A percentile compares a stretch with the other conserved stretches of the same genome.
These are phyloP conservation scores for Halocaridina rubra DNA, from an alignment of 2,888 invertebrate species.

Conservation along the genomic window DNA sequence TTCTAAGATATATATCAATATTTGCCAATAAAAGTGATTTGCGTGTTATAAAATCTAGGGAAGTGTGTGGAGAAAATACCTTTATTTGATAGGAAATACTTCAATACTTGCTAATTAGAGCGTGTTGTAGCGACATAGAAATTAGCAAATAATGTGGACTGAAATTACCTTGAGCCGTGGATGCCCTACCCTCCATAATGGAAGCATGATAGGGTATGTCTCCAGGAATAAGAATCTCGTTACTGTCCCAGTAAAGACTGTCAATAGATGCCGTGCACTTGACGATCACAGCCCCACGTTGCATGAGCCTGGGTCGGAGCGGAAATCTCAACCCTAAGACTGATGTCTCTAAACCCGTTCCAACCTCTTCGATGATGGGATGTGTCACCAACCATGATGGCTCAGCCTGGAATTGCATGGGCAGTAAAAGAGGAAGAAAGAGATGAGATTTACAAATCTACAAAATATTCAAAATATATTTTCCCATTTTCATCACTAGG, in stretches of 20 bases:
- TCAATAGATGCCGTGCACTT: conserved; percentile 36
- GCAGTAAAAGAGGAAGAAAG: too few relatives aligned
- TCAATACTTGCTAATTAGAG: too few relatives aligned
- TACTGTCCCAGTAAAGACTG: conserved; percentile 46
- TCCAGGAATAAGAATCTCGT: conserved; percentile 14
- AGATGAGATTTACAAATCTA: too few relatives aligned
- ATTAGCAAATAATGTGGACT: not conserved
- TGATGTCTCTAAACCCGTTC: conserved; percentile 1
- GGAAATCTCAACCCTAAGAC: conserved; percentile 16
- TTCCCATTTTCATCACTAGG: too few relatives aligned
- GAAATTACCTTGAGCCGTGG: conserved; percentile 17
- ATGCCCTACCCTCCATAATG: conserved; percentile 51
- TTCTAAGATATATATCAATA: not conserved
- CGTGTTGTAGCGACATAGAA: too few relatives aligned
- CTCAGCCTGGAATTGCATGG: conserved; percentile 12
- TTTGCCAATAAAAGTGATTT: not conserved
- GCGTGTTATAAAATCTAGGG: not conserved
- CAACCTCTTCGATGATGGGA: not conserved
- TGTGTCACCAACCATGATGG: not conserved
- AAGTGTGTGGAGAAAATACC: too few relatives aligned
- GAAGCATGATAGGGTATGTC: conserved; percentile 35
- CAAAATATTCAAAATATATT: too few relatives aligned
- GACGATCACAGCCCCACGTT: conserved; percentile 22
- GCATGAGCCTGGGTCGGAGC: conserved; percentile 9
- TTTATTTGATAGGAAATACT: too few relatives aligned